Conservation (phyloP, 1,140 invertebrate species). For the Atta colombica region DNA sequence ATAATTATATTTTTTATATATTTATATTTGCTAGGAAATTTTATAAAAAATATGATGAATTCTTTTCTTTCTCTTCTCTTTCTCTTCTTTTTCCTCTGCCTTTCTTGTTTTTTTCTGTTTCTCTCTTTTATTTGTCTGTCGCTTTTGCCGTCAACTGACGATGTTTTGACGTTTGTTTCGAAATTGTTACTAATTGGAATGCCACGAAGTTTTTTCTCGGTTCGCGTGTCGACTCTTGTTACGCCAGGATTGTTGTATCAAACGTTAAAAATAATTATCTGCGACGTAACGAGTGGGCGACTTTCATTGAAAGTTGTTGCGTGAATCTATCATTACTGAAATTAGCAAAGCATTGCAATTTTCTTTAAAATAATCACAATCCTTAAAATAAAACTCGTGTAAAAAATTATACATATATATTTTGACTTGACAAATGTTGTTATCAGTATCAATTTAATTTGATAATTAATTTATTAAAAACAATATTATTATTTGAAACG, state of each 20-base stretch:
- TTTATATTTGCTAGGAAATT: not conserved
- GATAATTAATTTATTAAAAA: not conserved
- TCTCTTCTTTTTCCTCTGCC: not conserved
- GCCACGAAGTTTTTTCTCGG: conserved; percentile 28
- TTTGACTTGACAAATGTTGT: not conserved
- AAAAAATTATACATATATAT: not conserved
- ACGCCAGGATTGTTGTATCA: conserved; percentile 20
- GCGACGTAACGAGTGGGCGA: not conserved
- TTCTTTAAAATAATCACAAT: not conserved
- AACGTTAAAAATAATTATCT: conserved; percentile 51
- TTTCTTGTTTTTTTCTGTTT: not conserved
- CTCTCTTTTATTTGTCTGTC: not conserved
- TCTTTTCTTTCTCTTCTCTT: not conserved
- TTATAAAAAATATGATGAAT: not conserved
- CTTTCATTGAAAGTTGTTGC: conserved; percentile 9
- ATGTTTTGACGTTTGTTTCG: conserved; percentile 65
- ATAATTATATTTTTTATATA: not conserved
- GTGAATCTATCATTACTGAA: not conserved
- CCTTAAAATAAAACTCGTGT: not conserved
- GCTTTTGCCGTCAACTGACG: conserved; percentile 29
- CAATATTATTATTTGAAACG: not conserved
- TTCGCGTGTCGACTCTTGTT: not conserved
- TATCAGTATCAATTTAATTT: not conserved
- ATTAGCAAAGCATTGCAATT: not conserved
- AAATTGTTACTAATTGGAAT: conserved; percentile 70